Evolutionary conservation across 2,113 vertebrate species (phyloP).

Genomic region (Paramisgurnus dabryanus): DNA sequence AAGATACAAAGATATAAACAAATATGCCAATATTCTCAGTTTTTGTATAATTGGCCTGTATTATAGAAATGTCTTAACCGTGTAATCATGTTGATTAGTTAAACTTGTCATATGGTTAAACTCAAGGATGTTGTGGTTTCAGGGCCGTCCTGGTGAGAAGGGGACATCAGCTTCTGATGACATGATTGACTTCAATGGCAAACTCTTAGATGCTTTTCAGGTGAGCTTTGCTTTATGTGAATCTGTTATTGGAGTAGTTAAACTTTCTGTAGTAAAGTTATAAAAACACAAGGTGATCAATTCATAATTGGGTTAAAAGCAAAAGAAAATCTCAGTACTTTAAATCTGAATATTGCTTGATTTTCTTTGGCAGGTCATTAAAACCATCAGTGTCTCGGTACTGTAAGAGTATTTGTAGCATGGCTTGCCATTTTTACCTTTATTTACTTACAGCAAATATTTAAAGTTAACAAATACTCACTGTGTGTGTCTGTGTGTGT

Average conservation of each 20-base stretch:
- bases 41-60: too few species aligned
- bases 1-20: too few species aligned
- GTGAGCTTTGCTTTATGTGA: slow-evolving; percentile 63
- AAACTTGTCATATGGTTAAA: too few species aligned
- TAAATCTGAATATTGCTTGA: slow-evolving; percentile 38
- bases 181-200: slow-evolving; percentile 88
- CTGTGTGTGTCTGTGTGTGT: slow-evolving; percentile 4
- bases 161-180: slow-evolving; percentile 83
- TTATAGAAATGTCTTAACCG: neutral
- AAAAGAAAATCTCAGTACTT: slow-evolving; percentile 20
- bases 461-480: slow-evolving; percentile 8
- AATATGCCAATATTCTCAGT: too few species aligned
- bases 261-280: neutral
- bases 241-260: neutral
- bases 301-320: neutral
- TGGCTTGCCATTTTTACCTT: slow-evolving; percentile 59
- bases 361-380: slow-evolving; percentile 75
- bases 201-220: slow-evolving; percentile 89
- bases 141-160: slow-evolving; percentile 86
- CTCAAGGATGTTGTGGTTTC: neutral
- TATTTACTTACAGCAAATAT: neutral
- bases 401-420: slow-evolving; percentile 56
- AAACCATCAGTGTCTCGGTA: slow-evolving; percentile 80
- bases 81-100: neutral
- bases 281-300: neutral